A percentile compares a stretch with the other conserved stretches of the same genome.
These are phyloP conservation scores for Asarcornis scutulata DNA, from an alignment of 2,113 vertebrate genomes.

Conservation along the genomic window DNA sequence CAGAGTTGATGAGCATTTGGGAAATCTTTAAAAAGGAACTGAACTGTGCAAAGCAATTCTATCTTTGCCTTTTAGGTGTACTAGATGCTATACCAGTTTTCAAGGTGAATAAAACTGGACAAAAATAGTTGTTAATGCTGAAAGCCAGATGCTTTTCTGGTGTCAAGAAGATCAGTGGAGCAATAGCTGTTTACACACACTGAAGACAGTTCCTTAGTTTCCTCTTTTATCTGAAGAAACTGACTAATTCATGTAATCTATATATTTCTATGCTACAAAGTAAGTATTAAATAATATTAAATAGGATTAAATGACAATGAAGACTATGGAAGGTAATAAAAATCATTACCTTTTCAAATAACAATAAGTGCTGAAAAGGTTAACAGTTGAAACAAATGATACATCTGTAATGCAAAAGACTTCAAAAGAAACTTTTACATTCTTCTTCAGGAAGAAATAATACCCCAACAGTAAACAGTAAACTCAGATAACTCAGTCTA, in stretches of 20 bases:
- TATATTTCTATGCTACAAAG: background rate
- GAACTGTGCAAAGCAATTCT: constrained; percentile 3
- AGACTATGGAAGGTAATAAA: background rate
- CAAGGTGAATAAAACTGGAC: background rate
- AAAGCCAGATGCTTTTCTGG: background rate
- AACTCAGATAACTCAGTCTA: background rate
- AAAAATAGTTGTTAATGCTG: background rate
- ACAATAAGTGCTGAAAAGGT: background rate
- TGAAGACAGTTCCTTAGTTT: background rate
- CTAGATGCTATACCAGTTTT: background rate
- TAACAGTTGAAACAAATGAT: background rate
- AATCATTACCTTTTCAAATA: background rate
- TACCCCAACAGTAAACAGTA: background rate
- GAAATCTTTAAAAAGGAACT: constrained; percentile 6
- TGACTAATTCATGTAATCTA: background rate
- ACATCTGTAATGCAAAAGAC: background rate
- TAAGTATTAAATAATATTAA: background rate
- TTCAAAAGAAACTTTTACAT: background rate
- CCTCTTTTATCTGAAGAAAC: background rate
- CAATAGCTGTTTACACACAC: background rate
- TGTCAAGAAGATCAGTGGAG: background rate
- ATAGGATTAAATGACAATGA: background rate
- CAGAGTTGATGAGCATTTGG: background rate
- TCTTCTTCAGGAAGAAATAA: background rate
- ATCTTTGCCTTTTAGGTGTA: background rate